Evolutionary conservation across 2,113 vertebrate genomes (phyloP).

Genomic region (Elephas maximus): DNA sequence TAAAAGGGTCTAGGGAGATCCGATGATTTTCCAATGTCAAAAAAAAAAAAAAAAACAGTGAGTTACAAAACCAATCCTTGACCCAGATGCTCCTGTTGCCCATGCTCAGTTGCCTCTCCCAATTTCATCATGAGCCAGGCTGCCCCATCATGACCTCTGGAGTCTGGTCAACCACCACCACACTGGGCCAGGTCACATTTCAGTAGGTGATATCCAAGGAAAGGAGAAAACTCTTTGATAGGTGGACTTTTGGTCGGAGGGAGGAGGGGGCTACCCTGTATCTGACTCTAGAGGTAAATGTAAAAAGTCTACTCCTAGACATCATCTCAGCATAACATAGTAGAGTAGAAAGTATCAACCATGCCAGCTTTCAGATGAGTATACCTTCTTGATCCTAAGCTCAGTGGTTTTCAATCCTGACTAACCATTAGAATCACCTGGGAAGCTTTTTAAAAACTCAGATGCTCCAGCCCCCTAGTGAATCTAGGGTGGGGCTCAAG

Average conservation of each 20-base stretch:
- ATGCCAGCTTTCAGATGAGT: neutral
- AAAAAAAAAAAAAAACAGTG: neutral
- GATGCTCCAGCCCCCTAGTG: neutral
- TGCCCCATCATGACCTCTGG: neutral
- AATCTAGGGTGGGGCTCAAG: neutral
- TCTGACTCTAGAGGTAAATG: neutral
- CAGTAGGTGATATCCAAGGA: neutral
- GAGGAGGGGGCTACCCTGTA: neutral
- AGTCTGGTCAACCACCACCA: neutral
- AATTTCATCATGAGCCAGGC: neutral
- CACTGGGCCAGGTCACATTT: neutral
- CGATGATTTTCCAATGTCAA: neutral
- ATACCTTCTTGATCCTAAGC: neutral
- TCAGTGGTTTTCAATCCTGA: neutral
- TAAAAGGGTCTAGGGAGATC: neutral
- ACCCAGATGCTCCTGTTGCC: neutral
- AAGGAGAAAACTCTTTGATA: neutral
- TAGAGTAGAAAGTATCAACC: neutral
- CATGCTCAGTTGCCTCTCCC: neutral
- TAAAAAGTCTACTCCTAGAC: neutral
- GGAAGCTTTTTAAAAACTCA: neutral
- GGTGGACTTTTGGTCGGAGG: neutral
- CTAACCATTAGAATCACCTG: conserved; percentile 21
- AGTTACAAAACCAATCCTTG: neutral
- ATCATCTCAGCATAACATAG: neutral